Base-by-base conservation (phyloP, 35 echinoderm and acorn worm genomes). In the Hemicentrotus pulcherrimus region DNA sequence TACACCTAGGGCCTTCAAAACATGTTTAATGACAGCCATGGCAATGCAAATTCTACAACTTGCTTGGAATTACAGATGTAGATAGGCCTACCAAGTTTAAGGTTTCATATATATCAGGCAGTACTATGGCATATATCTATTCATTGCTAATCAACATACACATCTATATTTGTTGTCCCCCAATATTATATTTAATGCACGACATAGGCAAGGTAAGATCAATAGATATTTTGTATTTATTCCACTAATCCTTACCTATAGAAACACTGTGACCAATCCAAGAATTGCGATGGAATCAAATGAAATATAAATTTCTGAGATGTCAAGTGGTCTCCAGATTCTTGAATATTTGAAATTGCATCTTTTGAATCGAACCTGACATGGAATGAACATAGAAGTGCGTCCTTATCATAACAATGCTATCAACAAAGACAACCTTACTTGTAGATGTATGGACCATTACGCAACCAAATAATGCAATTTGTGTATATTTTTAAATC, bases 1-100 rank as follows among this genome's bases (percentile, higher is more conserved):
- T 90, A 45, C 46, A 90, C 88, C 88, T 90, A 90, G 19, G 88
- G 32, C 46, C 46, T 90, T 90, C 65, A 78, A 78, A 4, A 78
- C 28, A n/a, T 28, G 65, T 78, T 78, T 2, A 78, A 78, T 28
- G 22, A 22, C 65, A 78, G 65, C 65, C 28, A 78, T 78, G 65
- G 65, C 65, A 78, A 78, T 78, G 65, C 65, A 78, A 78, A 78
- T 78, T 28, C 65, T n/a, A 78, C 7, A 28, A 78, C 65, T 78
- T 78, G 65, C 65, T 78, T 78, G 65, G 22, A 78, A 78, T 78
- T 78, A 14, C 52, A 59, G 12, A 59, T 59, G 16, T 59, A n/a
- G 65, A 78, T n/a, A 78, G 6, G 65, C 24, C 65, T 78, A 78
- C 65, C 19, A 78, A n/a, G 4, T 28, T 78, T 7, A 28, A 78